Evolutionary conservation across 1,140 invertebrate genomes (phyloP), one percentile per base, ranked within the genome.

Genomic region (Charaxes varanes): DNA sequence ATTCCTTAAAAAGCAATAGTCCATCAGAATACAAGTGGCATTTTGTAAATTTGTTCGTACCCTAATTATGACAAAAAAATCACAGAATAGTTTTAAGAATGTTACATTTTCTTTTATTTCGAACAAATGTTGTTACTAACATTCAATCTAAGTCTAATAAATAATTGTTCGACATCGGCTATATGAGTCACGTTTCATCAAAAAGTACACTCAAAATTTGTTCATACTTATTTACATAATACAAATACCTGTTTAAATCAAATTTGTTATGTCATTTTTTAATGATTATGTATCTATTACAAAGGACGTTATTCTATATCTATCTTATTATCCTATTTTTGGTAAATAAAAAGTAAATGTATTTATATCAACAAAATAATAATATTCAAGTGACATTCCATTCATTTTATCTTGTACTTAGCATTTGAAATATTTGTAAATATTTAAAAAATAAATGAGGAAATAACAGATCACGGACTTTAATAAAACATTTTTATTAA

Each of bases 401-500:
- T 56, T 63, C 36, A 53, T 28, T 46, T 53, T 50, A 45, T 41
- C 41, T 56, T 63, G 69, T 79, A 78, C 71, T 78, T 76, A 73
- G 70, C 48, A 47, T 67, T 71, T 69, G 53, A 62, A 68, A 65
- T 48, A 57, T 58, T 62, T 71, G 62, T 77, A 77, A 63, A 66
- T 77, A 77, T 64, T 68, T 71, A 59, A 72, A 59, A 42, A 44
- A 30, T 34, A 43, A 45, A 23, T 32, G 34, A 52, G 38, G 30
- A 46, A 65, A 70, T 53, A 52, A 62, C 61, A 65, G 62, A 67
- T 63, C 58, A 67, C 53, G 56, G 66, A 74, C 70, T 78, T 71
- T 70, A 78, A 69, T 78, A 71, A 74, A 67, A 71, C 42, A 58
- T 66, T 72, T 73, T 71, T 50, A 41, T 58, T 45, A 50, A 56